Base-by-base conservation (phyloP, 2,797 vertebrate genomes). In the Gadopsis bispinosus region DNA sequence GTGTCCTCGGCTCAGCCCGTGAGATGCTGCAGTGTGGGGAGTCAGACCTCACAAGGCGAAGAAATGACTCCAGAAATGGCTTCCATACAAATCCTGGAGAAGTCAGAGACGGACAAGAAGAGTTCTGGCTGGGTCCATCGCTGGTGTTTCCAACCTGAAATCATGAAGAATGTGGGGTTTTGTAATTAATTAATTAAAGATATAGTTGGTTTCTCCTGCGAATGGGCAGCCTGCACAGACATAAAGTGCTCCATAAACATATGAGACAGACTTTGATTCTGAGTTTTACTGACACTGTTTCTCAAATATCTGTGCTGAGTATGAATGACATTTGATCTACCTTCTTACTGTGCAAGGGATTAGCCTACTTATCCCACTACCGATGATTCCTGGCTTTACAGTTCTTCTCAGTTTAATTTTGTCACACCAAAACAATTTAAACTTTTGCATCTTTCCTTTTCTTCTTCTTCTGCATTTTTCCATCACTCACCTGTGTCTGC, bases 111-210 rank as follows among this genome's bases (percentile, higher is more conserved):
- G 8, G 79, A 75, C 19, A 35, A 54, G 69, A 58, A 33, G 50
- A 72, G 53, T 75, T 75, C 60, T 47, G 64, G 55, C 55, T 20
- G 61, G 47, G 64, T 81, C 54, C 41, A 51, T 48, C 20, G 16
- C 70, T 84, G 73, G 31, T 75, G 73, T 77, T 73, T 79, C 64
- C 63, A 75, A 82, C 79, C 93, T 93, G 88, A 54, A 88, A 88
- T 31, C 45, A 70, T 9, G 0, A 75, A 58, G 59, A 50, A 66
- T 22, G 16, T 7, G 0, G 4, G 31, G 9, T 53, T 76, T 58
- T 45, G 19, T 9, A 5, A 19, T 33, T 4, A 1, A 19, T 33
- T 4, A 1, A 61, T 37, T 31, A 3, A 35, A 16, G 33, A 4
- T 17, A 10, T 19, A 35, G 5, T 31, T 59, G 54, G 17, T 55